A percentile compares a stretch with the other conserved stretches of the same genome.
These are phyloP conservation scores for Theodoxus fluviatilis DNA, from an alignment of 2,888 invertebrate genomes.

Conservation along the genomic window DNA sequence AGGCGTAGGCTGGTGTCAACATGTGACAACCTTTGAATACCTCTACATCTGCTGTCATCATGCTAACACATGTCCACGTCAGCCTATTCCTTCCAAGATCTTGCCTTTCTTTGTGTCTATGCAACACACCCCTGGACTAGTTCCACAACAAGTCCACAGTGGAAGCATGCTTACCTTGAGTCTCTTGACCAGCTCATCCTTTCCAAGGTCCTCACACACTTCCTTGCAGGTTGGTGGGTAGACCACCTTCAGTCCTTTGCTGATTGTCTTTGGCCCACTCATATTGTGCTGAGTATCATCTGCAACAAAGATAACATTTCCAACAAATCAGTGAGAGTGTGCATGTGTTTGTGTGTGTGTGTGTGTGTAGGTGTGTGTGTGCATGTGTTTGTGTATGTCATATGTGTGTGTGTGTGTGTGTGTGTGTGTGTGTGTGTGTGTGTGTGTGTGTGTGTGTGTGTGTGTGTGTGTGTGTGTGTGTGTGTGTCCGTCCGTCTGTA, in stretches of 20 bases:
- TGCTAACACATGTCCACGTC: too few relatives aligned
- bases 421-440: neutral
- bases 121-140: neutral
- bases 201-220: conserved; percentile 89
- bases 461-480: neutral
- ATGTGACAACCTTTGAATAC: too few relatives aligned
- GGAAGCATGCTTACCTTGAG: conserved; percentile 84
- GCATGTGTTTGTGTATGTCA: neutral
- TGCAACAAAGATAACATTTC: too few relatives aligned
- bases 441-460: conserved; percentile 11
- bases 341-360: too few relatives aligned
- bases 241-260: conserved; percentile 47
- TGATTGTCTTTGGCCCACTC: too few relatives aligned
- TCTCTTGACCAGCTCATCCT: conserved; percentile 92
- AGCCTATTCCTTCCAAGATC: too few relatives aligned
- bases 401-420: neutral
- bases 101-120: neutral
- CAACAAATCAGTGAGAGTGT: neutral
- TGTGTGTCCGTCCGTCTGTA: neutral
- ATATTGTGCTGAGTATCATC: too few relatives aligned
- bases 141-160: too few relatives aligned
- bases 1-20: too few relatives aligned
- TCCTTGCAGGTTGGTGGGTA: conserved; percentile 96
- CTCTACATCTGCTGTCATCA: too few relatives aligned
- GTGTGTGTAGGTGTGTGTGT: neutral